These are phyloP conservation scores for Sinodicranocentrus sp. DNA, from an alignment of 2,888 invertebrate genomes.

Conservation along the genomic window DNA sequence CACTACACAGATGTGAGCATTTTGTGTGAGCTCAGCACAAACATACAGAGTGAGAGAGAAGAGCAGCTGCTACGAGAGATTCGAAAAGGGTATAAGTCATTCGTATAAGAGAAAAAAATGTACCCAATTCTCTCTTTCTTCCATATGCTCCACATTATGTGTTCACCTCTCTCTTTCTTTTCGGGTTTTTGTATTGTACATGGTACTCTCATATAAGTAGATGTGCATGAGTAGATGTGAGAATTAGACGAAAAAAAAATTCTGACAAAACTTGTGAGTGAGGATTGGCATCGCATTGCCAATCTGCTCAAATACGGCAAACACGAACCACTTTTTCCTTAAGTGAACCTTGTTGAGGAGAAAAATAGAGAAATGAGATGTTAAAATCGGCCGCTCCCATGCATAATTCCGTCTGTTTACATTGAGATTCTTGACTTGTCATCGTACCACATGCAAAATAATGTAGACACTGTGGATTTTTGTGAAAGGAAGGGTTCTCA, in stretches of 20 bases:
- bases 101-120: too few relatives aligned
- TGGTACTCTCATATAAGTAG: too few relatives aligned
- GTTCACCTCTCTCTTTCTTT: too few relatives aligned
- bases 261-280: too few relatives aligned
- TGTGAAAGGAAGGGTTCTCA: too few relatives aligned
- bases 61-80: constrained; percentile 42
- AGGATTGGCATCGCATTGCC: too few relatives aligned
- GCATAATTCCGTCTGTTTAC: not conserved
- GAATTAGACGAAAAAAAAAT: too few relatives aligned
- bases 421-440: not conserved
- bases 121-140: too few relatives aligned
- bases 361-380: too few relatives aligned
- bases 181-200: not conserved
- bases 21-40: not conserved
- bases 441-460: too few relatives aligned
- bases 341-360: not conserved
- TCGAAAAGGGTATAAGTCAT: constrained; percentile 42
- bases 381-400: constrained; percentile 5
- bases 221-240: too few relatives aligned
- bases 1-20: constrained; percentile 1
- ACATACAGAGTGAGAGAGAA: not conserved
- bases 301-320: not conserved
- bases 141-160: not conserved
- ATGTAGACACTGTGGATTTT: too few relatives aligned
- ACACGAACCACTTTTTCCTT: not conserved